Conservation (phyloP, 2,797 vertebrate species). For the Scolopax rusticola region DNA sequence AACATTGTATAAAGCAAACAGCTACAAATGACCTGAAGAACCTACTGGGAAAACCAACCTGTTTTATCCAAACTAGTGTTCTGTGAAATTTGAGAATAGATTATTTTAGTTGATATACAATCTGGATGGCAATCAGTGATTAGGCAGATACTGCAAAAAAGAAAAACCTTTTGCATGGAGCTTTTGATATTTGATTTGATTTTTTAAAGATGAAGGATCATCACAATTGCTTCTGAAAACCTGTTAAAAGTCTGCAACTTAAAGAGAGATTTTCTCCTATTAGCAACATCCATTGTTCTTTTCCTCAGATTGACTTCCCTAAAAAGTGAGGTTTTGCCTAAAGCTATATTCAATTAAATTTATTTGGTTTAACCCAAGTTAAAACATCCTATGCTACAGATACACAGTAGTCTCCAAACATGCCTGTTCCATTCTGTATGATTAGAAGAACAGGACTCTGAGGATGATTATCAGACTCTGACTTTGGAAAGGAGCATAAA, state of each 20-base stretch:
- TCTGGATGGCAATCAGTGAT: background rate
- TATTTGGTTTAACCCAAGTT: background rate
- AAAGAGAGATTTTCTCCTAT: background rate
- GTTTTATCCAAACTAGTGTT: background rate
- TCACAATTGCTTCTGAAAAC: background rate
- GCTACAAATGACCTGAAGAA: background rate
- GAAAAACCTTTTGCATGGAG: background rate
- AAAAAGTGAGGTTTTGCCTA: background rate
- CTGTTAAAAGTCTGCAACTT: background rate
- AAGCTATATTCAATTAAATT: background rate
- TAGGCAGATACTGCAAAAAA: background rate
- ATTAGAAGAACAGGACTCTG: background rate
- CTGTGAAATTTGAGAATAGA: background rate
- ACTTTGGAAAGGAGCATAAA: background rate
- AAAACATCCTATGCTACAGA: background rate
- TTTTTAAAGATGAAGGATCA: background rate
- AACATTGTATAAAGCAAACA: background rate
- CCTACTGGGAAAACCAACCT: background rate
- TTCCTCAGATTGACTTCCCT: background rate
- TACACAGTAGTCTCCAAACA: background rate
- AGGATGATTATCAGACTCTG: background rate
- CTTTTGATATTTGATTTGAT: background rate
- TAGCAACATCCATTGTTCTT: background rate
- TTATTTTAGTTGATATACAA: background rate
- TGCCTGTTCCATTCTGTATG: background rate